phyloP scores from a whole-genome alignment of 2,797 vertebrate species.

The Choloepus didactylus region DNA sequence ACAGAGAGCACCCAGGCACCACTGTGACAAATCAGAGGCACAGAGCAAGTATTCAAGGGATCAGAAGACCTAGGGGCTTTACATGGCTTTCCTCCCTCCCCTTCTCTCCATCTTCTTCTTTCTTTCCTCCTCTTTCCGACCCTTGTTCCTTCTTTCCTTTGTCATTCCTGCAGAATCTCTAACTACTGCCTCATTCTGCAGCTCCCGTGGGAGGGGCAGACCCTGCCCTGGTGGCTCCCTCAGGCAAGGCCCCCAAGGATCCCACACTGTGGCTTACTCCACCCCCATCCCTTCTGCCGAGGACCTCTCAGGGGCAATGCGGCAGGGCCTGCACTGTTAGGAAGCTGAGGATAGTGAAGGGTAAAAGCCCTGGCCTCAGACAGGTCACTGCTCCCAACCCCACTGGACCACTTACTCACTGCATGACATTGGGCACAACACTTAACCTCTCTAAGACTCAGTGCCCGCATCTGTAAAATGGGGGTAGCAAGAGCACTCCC shows the following conservation, averaged over 20 bases:
- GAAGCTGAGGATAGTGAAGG: background rate
- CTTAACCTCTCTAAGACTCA: background rate
- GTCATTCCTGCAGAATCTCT: background rate
- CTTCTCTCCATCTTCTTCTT: background rate
- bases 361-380: background rate
- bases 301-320: rapidly evolving
- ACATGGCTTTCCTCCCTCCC: background rate
- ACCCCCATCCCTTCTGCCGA: background rate
- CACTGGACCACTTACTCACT: background rate
- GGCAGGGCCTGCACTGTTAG: background rate
- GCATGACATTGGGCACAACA: background rate
- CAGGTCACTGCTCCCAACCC: background rate
- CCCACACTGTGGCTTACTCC: too few species aligned
- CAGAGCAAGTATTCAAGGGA: background rate
- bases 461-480: background rate
- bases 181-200: background rate
- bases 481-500: background rate
- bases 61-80: background rate
- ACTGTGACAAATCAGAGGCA: constrained; percentile 74
- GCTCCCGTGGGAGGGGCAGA: background rate
- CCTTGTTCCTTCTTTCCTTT: background rate
- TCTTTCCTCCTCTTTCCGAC: background rate
- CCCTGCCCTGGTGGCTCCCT: too few species aligned
- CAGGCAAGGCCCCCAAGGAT: background rate
- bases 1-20: constrained; percentile 79